Evolutionary conservation across 2,113 vertebrate species (phyloP), one percentile per base, ranked within the genome.

Genomic region (Rhynchomys soricoides): DNA sequence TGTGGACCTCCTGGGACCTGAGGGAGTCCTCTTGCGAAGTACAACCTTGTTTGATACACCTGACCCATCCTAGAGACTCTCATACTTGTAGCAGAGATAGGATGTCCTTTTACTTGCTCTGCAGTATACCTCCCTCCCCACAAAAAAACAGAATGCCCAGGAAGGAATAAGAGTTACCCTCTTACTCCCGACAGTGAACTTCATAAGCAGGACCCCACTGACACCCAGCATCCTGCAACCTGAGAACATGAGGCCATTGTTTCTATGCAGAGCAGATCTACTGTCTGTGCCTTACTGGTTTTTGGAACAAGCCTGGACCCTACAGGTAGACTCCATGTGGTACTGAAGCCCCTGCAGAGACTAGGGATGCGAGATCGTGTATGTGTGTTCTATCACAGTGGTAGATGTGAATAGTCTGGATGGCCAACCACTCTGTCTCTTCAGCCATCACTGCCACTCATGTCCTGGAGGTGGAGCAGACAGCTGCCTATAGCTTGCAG

Each of bases 51-150:
- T 37, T 10, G 6, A 37, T 70, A 59, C 34, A 29, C 13, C 37
- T 22, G 13, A 8, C 50, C 13, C 2, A 0, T 7, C 59, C n/a
- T 4, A 4, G 26, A 4, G 66, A 26, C 78, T 37, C 34, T 31
- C 3, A 5, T 1, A 3, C 37, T 8, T n/a, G 64, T 0, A 7
- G 4, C 19, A 52, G 26, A 26, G 64, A 22, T 0, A 43, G 22
- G 29, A 16, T 1, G 43, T 4, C 83, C 31, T 24, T 68, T 64
- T 29, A 21, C 5, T 4, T 21, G 7, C 48, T 21, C 62, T 26
- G 12, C 40, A 45, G 10, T 55, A 22, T 0, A n/a, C 26, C 0
- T 0, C 4, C 29, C 52, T 64, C 48, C 0, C n/a, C n/a, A n/a
- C n/a, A n/a, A n/a, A n/a, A n/a, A 9, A 34, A 29, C 31, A 43